Percentiles rank a stretch among this genome's conserved stretches.
These are phyloP conservation scores for Speoplatyrhinus poulsoni DNA, from an alignment of 2,113 vertebrate species.

Conservation along the genomic window DNA sequence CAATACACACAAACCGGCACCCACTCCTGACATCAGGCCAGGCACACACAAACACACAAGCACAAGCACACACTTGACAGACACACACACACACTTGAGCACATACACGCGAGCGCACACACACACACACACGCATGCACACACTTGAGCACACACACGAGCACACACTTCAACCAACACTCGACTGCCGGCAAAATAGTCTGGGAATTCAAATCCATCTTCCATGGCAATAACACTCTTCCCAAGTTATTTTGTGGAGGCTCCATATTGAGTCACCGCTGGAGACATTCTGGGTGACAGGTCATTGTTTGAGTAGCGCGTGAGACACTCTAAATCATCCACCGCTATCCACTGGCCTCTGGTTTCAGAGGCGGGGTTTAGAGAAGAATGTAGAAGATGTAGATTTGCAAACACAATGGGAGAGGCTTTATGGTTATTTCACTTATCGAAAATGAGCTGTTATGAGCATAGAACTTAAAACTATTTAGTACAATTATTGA, in stretches of 20 bases:
- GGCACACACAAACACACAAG: constrained; percentile 22
- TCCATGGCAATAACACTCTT: constrained; percentile 58
- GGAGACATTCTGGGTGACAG: constrained; percentile 35
- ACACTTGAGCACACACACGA: background rate
- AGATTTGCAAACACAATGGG: too few relatives aligned
- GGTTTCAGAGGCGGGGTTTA: constrained; percentile 29
- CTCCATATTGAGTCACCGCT: constrained; percentile 45
- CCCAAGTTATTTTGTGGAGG: constrained; percentile 43
- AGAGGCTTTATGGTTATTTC: too few relatives aligned
- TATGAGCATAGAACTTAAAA: too few relatives aligned
- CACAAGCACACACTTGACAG: constrained; percentile 1
- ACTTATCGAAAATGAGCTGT: too few relatives aligned
- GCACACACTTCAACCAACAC: constrained; percentile 10
- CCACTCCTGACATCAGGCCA: background rate
- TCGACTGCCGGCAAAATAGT: constrained; percentile 59
- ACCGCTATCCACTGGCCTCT: constrained; percentile 19
- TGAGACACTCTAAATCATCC: constrained; percentile 45
- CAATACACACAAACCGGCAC: too few relatives aligned
- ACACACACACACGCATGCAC: background rate
- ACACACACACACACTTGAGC: constrained; percentile 1
- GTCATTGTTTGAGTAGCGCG: constrained; percentile 52
- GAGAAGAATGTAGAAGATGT: too few relatives aligned
- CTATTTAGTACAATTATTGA: too few relatives aligned
- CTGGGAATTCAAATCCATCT: constrained; percentile 61
- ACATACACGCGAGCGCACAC: background rate